These are phyloP conservation scores for Drosophila emarginata DNA, from an alignment of 2,888 invertebrate species.

Conservation along the genomic window DNA sequence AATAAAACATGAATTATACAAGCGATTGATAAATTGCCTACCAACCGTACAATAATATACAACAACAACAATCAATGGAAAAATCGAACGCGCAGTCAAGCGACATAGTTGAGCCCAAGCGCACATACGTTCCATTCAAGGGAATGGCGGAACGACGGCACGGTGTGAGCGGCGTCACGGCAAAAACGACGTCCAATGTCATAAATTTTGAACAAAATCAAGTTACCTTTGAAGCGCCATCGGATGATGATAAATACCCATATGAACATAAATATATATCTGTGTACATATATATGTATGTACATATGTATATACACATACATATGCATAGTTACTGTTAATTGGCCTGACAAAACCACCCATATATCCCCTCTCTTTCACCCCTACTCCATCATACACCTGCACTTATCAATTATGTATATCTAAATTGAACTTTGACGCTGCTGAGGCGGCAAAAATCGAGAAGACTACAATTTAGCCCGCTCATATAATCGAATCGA, in stretches of 20 bases:
- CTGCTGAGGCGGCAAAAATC: conserved; percentile 10
- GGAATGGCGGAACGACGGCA: not conserved
- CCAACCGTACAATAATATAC: not conserved
- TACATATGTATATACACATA: not conserved
- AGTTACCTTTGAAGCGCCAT: conserved; percentile 42
- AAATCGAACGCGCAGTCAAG: not conserved
- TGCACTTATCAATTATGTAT: conserved; percentile 58
- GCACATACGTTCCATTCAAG: not conserved
- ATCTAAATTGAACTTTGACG: conserved; percentile 69
- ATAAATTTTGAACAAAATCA: conserved; percentile 28
- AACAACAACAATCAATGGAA: conserved; percentile 3
- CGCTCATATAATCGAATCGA: not conserved
- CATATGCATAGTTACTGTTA: conserved; percentile 12
- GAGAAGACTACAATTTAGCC: too few relatives aligned
- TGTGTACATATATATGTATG: not conserved
- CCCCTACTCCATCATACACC: conserved; percentile 18
- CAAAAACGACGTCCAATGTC: conserved; percentile 18
- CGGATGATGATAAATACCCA: conserved; percentile 1
- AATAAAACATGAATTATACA: conserved; percentile 62
- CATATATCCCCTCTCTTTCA: not conserved
- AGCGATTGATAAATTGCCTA: conserved; percentile 59
- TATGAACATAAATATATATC: not conserved
- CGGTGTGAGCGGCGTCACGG: not conserved
- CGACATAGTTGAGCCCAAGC: too few relatives aligned
- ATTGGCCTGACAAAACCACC: conserved; percentile 25